Evolutionary conservation across 2,113 vertebrate species (phyloP), one percentile per base, ranked within the genome.

Genomic region (Apodemus speciosus): DNA sequence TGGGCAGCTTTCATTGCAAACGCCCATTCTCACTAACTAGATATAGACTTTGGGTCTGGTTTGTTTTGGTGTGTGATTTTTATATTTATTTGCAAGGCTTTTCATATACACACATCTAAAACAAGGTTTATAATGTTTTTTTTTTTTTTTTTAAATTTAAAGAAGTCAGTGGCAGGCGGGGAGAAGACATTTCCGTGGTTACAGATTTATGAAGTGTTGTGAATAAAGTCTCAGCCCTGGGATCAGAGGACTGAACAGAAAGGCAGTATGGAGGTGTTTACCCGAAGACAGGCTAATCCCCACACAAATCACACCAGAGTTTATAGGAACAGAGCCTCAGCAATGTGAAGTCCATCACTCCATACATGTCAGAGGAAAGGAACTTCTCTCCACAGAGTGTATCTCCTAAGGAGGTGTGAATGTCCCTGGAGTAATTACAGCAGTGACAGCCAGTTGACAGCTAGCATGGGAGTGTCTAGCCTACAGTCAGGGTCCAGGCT

Each of bases 271-370:
- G 73, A 66, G 95, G 68, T 62, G 91, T 32, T 30, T 40, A 43
- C 84, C 69, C 60, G 40, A 38, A 92, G 95, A 87, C 92, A 91
- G 89, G 30, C 58, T 95, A 69, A 95, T 95, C 92, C 91, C 56
- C 21, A 40, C 88, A 94, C 89, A 94, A 91, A 92, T 95, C 86
- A 89, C 35, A 62, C 3, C 85, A 62, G 71, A 20, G 60, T 76
- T 89, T 64, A 38, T 32, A 71, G 46, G 51, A 76, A 51, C 4
- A 49, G 35, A 72, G 85, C 25, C 4, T 10, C 51, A 14, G 56
- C 35, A 38, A 25, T 38, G 51, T n/a, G 21, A 25, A 3, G 20
- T 27, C 71, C 51, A 71, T 90, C 75, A 16, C 38, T 43, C 5
- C 21, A 4, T 27, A 49, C 40, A 3, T 2, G 40, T 30, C 27